phyloP scores from a whole-genome alignment of 2,113 vertebrate species.

The Proterorhinus semilunaris region DNA sequence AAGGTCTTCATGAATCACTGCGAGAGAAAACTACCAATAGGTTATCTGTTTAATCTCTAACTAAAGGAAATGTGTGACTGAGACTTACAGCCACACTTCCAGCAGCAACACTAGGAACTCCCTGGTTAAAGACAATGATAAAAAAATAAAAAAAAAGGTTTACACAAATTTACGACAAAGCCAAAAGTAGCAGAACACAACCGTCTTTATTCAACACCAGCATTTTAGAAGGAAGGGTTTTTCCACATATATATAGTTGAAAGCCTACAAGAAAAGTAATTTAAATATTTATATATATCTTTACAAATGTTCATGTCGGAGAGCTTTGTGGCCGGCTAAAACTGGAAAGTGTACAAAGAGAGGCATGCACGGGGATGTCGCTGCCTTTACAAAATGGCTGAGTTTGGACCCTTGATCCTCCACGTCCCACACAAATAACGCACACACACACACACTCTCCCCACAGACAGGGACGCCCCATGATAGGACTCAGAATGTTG shows the following conservation, averaged over 20 bases:
- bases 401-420: slow-evolving; percentile 46
- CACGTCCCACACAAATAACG: slow-evolving; percentile 14
- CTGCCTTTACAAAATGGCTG: slow-evolving; percentile 75
- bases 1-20: too few species aligned
- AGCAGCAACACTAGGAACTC: too few species aligned
- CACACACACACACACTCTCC: background rate
- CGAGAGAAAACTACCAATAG: too few species aligned
- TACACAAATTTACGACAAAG: slow-evolving; percentile 11
- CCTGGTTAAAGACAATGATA: background rate
- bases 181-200: slow-evolving; percentile 75
- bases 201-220: slow-evolving; percentile 81
- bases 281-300: slow-evolving; percentile 85
- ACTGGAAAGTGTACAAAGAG: slow-evolving; percentile 75
- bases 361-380: slow-evolving; percentile 78
- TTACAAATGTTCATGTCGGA: slow-evolving; percentile 76
- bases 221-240: slow-evolving; percentile 76
- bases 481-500: slow-evolving; percentile 23
- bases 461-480: slow-evolving; percentile 8
- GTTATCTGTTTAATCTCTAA: too few species aligned
- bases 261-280: slow-evolving; percentile 82
- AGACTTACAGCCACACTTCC: too few species aligned
- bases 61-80: too few species aligned
- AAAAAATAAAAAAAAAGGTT: background rate
- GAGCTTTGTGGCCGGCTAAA: slow-evolving; percentile 60
- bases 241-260: slow-evolving; percentile 77